Base-by-base conservation (phyloP, 2,113 vertebrate genomes). In the Nothobranchius furzeri region DNA sequence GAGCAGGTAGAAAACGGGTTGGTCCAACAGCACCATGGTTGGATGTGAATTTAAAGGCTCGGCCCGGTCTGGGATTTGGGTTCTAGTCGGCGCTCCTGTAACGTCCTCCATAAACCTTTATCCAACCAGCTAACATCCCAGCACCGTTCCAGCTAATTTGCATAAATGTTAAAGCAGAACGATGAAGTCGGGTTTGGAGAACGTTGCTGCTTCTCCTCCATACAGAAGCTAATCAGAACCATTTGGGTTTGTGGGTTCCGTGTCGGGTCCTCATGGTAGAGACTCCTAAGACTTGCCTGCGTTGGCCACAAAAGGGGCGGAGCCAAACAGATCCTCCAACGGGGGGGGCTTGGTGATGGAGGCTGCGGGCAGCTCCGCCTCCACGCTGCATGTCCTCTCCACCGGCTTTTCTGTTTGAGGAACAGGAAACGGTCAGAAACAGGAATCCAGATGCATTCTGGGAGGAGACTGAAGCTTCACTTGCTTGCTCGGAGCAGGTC, bases 401-500 rank as follows among this genome's bases (percentile, higher is more conserved):
- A 77, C 87, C 6, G 94, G 94, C 84, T 96, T 96, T 57, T 95
- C 97, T 99, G 83, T 6, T 12, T 1, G 67, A 2, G 15, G n/a
- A 42, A 53, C 17, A 52, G 9, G 12, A 5, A 36, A n/a, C 40
- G n/a, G 56, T 6, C 49, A 77, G 15, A 30, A 30, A 30, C 30
- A 30, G 30, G 30, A 30, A 30, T 30, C 30, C 30, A 30, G 30
- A 4, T 30, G 30, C 30, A 30, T 30, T 30, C 30, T 30, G 30
- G 30, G 30, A 30, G 30, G 30, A 30, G 30, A 3, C 30, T 10
- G 48, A 64, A 30, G 85, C 30, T 87, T 92, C 93, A 95, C 97
- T 96, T 96, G 94, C 97, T 96, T 96, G 97, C 94, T 98, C 98
- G 94, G 6, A 99, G 96, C 85, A 96, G 91, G 93, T 98, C 98